These are phyloP conservation scores for Caenorhabditis auriculariae DNA, from an alignment of 2,888 invertebrate genomes.

Conservation along the genomic window DNA sequence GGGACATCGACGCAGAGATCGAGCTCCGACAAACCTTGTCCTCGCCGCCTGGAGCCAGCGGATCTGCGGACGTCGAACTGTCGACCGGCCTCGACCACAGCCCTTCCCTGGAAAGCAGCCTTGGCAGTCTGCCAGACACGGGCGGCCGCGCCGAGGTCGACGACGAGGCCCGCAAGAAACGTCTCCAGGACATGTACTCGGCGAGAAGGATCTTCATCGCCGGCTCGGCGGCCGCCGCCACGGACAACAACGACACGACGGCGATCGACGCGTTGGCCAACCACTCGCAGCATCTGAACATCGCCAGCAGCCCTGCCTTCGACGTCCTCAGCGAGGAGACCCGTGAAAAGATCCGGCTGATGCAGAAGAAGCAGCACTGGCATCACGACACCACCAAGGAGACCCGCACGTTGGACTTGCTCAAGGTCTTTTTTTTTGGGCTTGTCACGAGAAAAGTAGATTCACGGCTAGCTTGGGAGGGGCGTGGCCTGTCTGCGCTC, in stretches of 20 bases:
- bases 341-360: slow-evolving; percentile 51
- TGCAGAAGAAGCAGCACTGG: slow-evolving; percentile 49
- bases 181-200: slow-evolving; percentile 49
- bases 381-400: slow-evolving; percentile 26
- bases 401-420: not conserved
- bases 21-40: slow-evolving; percentile 33
- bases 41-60: not conserved
- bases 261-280: slow-evolving; percentile 46
- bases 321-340: slow-evolving; percentile 56
- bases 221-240: slow-evolving; percentile 36
- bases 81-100: slow-evolving; percentile 29
- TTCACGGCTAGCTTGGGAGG: too few relatives aligned
- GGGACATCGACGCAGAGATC: slow-evolving; percentile 59
- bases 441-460: too few relatives aligned
- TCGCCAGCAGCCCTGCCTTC: slow-evolving; percentile 44
- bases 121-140: slow-evolving; percentile 32
- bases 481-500: too few relatives aligned
- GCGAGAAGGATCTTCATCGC: slow-evolving; percentile 59
- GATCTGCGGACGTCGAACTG: slow-evolving; percentile 2
- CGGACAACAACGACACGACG: slow-evolving; percentile 17
- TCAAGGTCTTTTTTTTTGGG: too few relatives aligned
- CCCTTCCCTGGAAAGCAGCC: slow-evolving; percentile 36
- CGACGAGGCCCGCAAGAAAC: slow-evolving; percentile 23
- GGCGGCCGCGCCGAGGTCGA: slow-evolving; percentile 31
- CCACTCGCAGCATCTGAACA: slow-evolving; percentile 51